Evolutionary conservation across 1,140 invertebrate species (phyloP).

Genomic region (Fragariocoptes setiger): DNA sequence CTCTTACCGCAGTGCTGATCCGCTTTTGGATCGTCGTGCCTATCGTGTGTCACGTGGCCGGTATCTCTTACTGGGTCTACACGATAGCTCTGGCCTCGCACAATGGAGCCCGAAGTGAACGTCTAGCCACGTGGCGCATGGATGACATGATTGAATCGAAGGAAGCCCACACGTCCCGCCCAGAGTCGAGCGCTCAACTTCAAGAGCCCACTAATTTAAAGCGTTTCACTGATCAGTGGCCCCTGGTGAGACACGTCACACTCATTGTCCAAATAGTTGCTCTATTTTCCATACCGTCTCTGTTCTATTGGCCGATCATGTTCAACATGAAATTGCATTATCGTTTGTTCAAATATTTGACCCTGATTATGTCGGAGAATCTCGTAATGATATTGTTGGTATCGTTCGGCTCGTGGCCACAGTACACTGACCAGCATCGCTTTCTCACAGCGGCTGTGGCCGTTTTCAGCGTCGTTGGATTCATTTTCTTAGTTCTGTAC

Average conservation of each 20-base stretch:
- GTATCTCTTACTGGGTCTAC: constrained; percentile 10
- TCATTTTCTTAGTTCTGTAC: constrained; percentile 11
- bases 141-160: background rate
- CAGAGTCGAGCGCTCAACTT: background rate
- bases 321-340: constrained; percentile 12
- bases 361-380: constrained; percentile 11
- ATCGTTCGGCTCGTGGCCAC: background rate
- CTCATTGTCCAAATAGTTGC: constrained; percentile 9
- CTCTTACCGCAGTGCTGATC: constrained; percentile 9
- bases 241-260: background rate
- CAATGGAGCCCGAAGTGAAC: background rate
- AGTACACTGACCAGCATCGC: background rate
- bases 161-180: background rate
- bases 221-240: background rate
- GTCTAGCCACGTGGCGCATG: background rate
- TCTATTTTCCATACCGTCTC: constrained; percentile 13
- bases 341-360: constrained; percentile 11
- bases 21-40: constrained; percentile 8
- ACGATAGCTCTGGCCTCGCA: constrained; percentile 8
- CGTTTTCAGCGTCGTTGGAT: constrained; percentile 7
- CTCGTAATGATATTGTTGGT: background rate
- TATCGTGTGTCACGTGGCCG: constrained; percentile 8
- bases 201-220: background rate
- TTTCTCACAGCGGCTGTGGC: background rate
- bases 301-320: constrained; percentile 14